Evolutionary conservation across 2,797 vertebrate species (phyloP), one percentile per base, ranked within the genome.

Genomic region (Stomatorhinus walkeri): DNA sequence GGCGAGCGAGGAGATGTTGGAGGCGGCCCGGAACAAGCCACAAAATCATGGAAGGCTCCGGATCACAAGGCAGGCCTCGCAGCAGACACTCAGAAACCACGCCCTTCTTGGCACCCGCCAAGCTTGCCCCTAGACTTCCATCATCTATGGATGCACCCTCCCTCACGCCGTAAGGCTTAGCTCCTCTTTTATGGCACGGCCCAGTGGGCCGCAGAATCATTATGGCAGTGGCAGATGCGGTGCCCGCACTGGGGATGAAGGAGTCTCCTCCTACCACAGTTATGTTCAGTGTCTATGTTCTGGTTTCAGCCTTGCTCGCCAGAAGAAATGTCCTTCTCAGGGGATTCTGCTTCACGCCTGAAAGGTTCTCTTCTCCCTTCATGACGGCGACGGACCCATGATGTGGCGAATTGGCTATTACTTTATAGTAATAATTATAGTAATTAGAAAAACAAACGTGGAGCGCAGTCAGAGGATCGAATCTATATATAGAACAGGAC

Each of bases 1-100:
- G 49, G 90, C 61, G 79, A 79, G 56, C 91, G 90, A 92, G 90
- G 92, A 92, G 93, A 91, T 91, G 92, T 92, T 91, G 91, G 85
- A 88, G 85, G 81, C 76, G 40, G 59, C 87, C 88, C 19, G 24
- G n/a, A 85, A 89, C 88, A 88, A 88, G 88, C 72, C 24, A n/a
- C 48, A 36, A 36, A 81, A 88, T 88, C 88, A 83, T 56, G 16
- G 76, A 56, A 88, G 16, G 24, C 68, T 88, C 72, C 14, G 76
- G 88, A 56, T 88, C 40, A 88, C 76, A 88, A 81, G 72, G 72
- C 76, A 43, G 59, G 32, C 87, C 36, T 40, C 10, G 1, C 87
- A 2, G 87, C 40, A 87, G 52, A 87, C 85, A n/a, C 51, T 87
- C 48, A 51, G 9, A 56, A 22, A 56, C 51, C 52, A 3, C 28